Percentiles rank a stretch among this genome's conserved stretches.
These are phyloP conservation scores for Ormyrus pomaceus DNA, from an alignment of 2,888 invertebrate species.

Conservation along the genomic window DNA sequence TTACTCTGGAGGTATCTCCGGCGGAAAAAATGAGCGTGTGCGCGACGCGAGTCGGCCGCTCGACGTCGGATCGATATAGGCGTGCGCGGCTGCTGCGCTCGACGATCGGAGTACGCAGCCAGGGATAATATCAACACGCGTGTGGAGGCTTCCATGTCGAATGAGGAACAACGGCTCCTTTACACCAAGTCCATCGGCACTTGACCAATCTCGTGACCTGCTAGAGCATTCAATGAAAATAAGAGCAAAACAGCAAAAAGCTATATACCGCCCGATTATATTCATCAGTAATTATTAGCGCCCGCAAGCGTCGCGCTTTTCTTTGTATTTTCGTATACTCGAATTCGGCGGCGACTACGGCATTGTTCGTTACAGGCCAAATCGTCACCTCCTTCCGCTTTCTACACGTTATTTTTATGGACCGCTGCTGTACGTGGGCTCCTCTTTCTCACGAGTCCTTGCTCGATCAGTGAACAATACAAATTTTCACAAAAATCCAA, in stretches of 20 bases:
- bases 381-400: constrained; percentile 56
- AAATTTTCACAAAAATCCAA: no score
- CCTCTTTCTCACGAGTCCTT: no score
- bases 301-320: constrained; percentile 6
- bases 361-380: constrained; percentile 61
- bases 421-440: no score
- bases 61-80: neutral
- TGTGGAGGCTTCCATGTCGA: neutral
- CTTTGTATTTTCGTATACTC: constrained; percentile 19
- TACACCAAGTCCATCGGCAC: neutral
- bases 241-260: no score
- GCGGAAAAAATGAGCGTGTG: neutral
- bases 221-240: neutral
- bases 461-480: no score
- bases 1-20: neutral
- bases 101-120: neutral
- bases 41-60: neutral
- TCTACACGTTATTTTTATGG: neutral
- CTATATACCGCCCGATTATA: neutral
- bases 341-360: constrained; percentile 56
- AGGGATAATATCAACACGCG: neutral
- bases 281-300: neutral
- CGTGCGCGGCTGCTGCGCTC: neutral
- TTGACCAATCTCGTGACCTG: neutral
- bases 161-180: neutral